These are phyloP conservation scores for Plutella xylostella DNA, from an alignment of 2,888 invertebrate species.

Conservation along the genomic window DNA sequence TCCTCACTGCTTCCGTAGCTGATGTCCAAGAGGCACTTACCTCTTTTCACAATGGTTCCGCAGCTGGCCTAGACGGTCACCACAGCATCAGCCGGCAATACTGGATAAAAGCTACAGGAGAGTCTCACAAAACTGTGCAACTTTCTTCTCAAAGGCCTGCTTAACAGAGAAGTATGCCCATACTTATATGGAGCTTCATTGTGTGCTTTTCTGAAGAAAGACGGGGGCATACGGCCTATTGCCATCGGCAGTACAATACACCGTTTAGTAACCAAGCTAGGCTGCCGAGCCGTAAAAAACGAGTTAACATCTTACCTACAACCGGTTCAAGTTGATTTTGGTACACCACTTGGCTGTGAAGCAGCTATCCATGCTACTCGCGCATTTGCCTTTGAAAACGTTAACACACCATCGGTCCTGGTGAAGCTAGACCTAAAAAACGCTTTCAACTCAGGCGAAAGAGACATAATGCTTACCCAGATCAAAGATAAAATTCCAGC, in stretches of 20 bases:
- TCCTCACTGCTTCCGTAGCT: neutral
- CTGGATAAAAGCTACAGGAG: neutral
- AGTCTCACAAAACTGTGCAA: neutral
- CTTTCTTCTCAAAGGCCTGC: neutral
- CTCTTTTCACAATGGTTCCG: conserved; percentile 11
- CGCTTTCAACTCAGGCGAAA: neutral
- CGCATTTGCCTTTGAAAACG: neutral
- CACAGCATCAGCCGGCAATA: neutral
- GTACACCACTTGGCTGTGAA: neutral
- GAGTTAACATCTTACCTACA: neutral
- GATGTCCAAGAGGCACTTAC: conserved; percentile 5
- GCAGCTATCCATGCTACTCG: neutral
- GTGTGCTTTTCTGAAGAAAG: neutral
- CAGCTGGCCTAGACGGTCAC: conserved; percentile 10
- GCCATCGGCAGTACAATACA: neutral
- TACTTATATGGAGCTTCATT: neutral
- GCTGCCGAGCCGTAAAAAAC: neutral
- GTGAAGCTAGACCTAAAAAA: neutral
- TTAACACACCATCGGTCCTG: neutral
- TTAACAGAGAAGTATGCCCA: neutral
- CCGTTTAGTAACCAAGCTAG: neutral
- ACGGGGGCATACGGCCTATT: neutral
- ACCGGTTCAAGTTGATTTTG: neutral
- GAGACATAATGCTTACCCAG: neutral
- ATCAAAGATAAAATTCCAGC: neutral